These are phyloP conservation scores for Mirounga angustirostris DNA, from an alignment of 2,113 vertebrate species.

Conservation along the genomic window DNA sequence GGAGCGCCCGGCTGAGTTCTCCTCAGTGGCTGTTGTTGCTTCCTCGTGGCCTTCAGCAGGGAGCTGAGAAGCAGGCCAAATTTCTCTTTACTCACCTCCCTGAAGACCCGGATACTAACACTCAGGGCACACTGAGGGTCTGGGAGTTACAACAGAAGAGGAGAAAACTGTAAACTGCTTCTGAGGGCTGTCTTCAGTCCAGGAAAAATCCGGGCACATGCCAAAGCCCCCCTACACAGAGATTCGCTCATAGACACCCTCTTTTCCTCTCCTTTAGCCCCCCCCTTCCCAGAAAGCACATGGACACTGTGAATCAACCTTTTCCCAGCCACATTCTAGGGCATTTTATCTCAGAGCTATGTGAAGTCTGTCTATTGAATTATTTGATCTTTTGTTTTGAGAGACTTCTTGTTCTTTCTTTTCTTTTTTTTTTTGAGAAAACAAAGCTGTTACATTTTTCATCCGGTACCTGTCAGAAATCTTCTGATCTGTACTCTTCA, in stretches of 20 bases:
- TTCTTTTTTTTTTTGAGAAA: neutral
- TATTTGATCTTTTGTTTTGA: constrained; percentile 1
- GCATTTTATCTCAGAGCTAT: neutral
- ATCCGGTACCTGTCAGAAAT: neutral
- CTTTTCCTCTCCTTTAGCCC: neutral
- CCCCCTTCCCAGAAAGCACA: neutral
- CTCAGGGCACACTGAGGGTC: neutral
- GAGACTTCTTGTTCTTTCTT: neutral
- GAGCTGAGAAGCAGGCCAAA: neutral
- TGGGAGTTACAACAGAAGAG: neutral
- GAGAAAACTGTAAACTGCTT: neutral
- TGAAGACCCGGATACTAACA: neutral
- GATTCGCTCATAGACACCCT: fast-evolving
- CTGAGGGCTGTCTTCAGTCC: neutral
- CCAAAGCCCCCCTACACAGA: neutral
- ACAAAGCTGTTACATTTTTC: neutral
- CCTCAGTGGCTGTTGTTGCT: neutral
- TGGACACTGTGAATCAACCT: neutral
- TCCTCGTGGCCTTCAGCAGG: neutral
- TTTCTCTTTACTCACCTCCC: neutral
- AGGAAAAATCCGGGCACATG: neutral
- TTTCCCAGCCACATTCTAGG: neutral
- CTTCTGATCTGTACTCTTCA: neutral
- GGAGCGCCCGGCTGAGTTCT: neutral
- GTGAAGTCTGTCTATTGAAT: neutral